Evolutionary conservation across 2,888 invertebrate genomes (phyloP).

Genomic region (Harpalus rufipes): DNA sequence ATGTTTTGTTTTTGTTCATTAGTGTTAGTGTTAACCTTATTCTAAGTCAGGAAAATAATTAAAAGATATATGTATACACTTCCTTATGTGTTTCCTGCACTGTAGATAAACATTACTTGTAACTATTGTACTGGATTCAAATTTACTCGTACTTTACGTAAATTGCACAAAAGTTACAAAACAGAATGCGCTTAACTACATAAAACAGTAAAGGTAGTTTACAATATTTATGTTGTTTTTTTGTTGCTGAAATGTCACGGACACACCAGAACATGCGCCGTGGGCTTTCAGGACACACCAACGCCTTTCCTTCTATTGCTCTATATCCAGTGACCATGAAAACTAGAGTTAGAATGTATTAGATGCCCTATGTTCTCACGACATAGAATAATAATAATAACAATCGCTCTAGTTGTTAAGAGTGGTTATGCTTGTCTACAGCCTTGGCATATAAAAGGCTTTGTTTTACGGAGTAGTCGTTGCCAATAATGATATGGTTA

Average conservation of each 20-base stretch:
- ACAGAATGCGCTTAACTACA: too few species aligned
- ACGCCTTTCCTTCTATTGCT: conserved; percentile 37
- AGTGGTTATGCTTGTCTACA: neutral
- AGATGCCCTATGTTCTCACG: conserved; percentile 38
- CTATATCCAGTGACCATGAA: conserved; percentile 40
- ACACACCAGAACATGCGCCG: conserved; percentile 35
- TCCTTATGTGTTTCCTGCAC: neutral
- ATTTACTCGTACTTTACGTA: neutral
- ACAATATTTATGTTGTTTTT: neutral
- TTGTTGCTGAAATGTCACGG: conserved; percentile 26
- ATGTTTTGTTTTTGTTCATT: neutral
- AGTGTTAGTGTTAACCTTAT: neutral
- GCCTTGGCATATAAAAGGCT: conserved; percentile 42
- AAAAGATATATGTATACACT: neutral
- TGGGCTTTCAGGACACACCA: conserved; percentile 35
- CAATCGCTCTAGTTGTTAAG: conserved; percentile 21
- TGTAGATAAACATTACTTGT: neutral
- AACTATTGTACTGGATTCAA: neutral
- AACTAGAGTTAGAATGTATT: conserved; percentile 26
- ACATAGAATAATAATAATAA: conserved; percentile 35
- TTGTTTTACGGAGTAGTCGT: conserved; percentile 30
- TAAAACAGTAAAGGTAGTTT: too few species aligned
- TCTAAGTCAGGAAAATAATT: neutral
- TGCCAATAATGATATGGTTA: neutral
- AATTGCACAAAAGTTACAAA: neutral